Conservation (phyloP, 2,113 vertebrate species). For the Myodes glareolus region DNA sequence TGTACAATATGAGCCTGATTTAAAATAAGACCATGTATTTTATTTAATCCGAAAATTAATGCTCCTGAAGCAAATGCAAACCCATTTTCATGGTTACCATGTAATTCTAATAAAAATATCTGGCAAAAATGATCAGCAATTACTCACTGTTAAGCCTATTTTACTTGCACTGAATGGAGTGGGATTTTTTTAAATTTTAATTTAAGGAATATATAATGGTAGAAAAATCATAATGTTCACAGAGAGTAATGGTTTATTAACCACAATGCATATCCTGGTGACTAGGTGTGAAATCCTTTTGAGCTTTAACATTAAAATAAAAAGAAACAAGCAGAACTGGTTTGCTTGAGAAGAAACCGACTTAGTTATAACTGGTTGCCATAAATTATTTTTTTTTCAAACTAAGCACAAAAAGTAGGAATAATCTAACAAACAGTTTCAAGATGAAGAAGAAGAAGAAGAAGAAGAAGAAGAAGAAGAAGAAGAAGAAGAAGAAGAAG, state of each 20-base stretch:
- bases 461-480: too few relatives aligned
- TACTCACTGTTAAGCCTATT: slow-evolving; percentile 77
- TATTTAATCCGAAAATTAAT: slow-evolving; percentile 82
- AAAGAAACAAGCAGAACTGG: not conserved
- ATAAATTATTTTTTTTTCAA: slow-evolving; percentile 32
- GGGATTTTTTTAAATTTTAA: slow-evolving; percentile 62
- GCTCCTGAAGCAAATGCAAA: slow-evolving; percentile 74
- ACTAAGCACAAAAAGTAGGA: not conserved
- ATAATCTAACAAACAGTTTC: slow-evolving; percentile 59
- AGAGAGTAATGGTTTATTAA: slow-evolving; percentile 76
- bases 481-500: too few relatives aligned
- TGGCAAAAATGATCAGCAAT: slow-evolving; percentile 79
- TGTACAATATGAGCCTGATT: slow-evolving; percentile 75
- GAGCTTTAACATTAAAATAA: slow-evolving; percentile 54
- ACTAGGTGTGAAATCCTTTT: slow-evolving; percentile 58
- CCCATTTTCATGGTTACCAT: slow-evolving; percentile 72
- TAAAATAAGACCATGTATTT: slow-evolving; percentile 79
- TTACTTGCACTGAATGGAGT: slow-evolving; percentile 71
- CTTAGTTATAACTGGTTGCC: slow-evolving; percentile 62
- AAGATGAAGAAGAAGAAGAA: slow-evolving; percentile 51
- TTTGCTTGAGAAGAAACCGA: slow-evolving; percentile 51
- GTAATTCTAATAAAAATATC: slow-evolving; percentile 77
- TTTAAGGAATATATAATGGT: slow-evolving; percentile 72
- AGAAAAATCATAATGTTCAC: slow-evolving; percentile 68
- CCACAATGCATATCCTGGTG: slow-evolving; percentile 37